Conservation (phyloP, 2,888 invertebrate genomes). For the Ormia ochracea region DNA sequence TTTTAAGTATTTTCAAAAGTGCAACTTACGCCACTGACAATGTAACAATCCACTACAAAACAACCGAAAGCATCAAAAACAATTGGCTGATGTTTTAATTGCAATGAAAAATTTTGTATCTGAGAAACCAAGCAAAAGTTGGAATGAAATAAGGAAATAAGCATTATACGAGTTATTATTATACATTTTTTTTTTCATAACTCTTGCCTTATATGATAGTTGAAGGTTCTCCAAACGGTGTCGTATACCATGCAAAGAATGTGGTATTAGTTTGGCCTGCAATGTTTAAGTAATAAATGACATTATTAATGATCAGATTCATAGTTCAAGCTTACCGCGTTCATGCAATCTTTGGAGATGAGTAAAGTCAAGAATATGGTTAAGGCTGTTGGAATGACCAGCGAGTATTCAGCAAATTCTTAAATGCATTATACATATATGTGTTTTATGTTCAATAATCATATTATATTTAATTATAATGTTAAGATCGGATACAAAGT, state of each 20-base stretch:
- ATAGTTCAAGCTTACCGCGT: slow-evolving; percentile 58
- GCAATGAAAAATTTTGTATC: slow-evolving; percentile 67
- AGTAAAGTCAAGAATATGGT: slow-evolving; percentile 63
- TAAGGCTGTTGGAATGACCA: slow-evolving; percentile 63
- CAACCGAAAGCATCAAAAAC: slow-evolving; percentile 65
- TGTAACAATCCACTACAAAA: slow-evolving; percentile 61
- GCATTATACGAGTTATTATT: too few relatives aligned
- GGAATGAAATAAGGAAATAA: not conserved
- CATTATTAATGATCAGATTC: slow-evolving; percentile 20
- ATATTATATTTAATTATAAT: slow-evolving; percentile 22
- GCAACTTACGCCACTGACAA: slow-evolving; percentile 63
- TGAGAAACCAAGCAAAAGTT: slow-evolving; percentile 23
- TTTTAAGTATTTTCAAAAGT: too few relatives aligned
- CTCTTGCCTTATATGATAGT: slow-evolving; percentile 63
- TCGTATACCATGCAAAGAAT: slow-evolving; percentile 63
- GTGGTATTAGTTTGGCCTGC: slow-evolving; percentile 60
- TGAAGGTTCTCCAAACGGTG: slow-evolving; percentile 60
- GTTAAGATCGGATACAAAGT: slow-evolving; percentile 38
- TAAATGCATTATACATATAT: slow-evolving; percentile 11
- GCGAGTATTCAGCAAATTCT: slow-evolving; percentile 62
- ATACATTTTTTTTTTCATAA: too few relatives aligned
- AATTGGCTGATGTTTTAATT: slow-evolving; percentile 66
- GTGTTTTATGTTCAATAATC: slow-evolving; percentile 33
- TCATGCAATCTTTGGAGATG: slow-evolving; percentile 65
- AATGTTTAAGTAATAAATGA: not conserved